Evolutionary conservation across 1,140 invertebrate genomes (phyloP).

Genomic region (Drosophila willistoni): DNA sequence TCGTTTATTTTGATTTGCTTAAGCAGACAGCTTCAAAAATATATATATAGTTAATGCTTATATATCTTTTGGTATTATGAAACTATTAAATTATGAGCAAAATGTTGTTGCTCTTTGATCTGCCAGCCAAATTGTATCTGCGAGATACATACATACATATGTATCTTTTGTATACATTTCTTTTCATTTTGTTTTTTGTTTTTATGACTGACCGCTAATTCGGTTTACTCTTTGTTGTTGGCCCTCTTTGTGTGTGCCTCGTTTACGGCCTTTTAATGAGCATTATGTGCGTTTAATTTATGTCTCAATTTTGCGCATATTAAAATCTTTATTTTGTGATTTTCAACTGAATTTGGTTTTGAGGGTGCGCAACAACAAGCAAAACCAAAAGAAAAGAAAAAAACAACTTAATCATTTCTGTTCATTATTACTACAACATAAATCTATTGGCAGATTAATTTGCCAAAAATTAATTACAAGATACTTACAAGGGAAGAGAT

Average conservation of each 20-base stretch:
- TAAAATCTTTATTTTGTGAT: conserved; percentile 64
- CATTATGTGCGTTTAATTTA: conserved; percentile 81
- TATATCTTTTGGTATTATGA: conserved; percentile 61
- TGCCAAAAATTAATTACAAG: too few species aligned
- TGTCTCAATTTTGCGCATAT: conserved; percentile 79
- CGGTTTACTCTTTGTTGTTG: conserved; percentile 30
- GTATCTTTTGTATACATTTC: conserved; percentile 11
- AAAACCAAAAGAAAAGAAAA: too few species aligned
- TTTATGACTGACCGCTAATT: conserved; percentile 42
- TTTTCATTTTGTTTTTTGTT: conserved; percentile 7
- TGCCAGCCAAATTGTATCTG: conserved; percentile 56
- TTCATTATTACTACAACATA: neutral
- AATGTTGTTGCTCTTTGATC: conserved; percentile 77
- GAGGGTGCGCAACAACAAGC: neutral
- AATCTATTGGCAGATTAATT: neutral
- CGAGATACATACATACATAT: conserved; percentile 18
- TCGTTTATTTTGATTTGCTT: conserved; percentile 76
- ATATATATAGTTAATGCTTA: conserved; percentile 24
- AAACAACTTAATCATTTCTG: neutral
- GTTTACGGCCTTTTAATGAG: conserved; percentile 79
- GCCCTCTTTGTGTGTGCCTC: conserved; percentile 24
- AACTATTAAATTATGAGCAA: conserved; percentile 79
- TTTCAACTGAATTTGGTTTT: conserved; percentile 2
- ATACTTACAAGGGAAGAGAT: too few species aligned
- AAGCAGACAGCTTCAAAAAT: conserved; percentile 62